Conservation (phyloP, 1,140 invertebrate species). For the Drosophila jambulina region DNA sequence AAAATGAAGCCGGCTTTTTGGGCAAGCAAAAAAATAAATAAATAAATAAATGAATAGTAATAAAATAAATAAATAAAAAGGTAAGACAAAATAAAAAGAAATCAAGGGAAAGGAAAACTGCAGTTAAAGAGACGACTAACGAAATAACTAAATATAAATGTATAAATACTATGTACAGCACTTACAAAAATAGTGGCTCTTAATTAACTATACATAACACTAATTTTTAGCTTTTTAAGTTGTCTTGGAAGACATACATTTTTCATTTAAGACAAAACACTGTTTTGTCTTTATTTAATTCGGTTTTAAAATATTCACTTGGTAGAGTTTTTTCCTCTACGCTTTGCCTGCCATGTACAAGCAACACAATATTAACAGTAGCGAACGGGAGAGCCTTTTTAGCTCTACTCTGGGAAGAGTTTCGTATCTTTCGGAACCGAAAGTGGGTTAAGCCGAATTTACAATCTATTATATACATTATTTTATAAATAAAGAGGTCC, state of each 20-base stretch:
- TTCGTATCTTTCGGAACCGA: not conserved
- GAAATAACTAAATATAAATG: slow-evolving; percentile 34
- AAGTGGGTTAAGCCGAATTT: not conserved
- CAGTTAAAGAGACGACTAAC: slow-evolving; percentile 29
- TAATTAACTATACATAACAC: too few species aligned
- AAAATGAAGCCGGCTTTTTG: slow-evolving; percentile 62
- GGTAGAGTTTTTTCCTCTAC: not conserved
- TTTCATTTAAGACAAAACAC: not conserved
- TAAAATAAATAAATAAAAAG: not conserved
- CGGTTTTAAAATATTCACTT: not conserved
- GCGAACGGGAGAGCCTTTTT: not conserved
- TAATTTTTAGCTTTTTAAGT: too few species aligned
- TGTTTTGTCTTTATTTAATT: not conserved
- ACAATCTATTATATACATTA: not conserved
- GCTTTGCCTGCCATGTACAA: not conserved
- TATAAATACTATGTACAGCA: slow-evolving; percentile 15
- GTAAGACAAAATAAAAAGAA: slow-evolving; percentile 2
- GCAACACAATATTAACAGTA: not conserved
- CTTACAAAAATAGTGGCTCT: not conserved
- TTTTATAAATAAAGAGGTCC: too few species aligned
- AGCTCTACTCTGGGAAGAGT: not conserved
- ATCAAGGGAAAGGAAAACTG: slow-evolving; percentile 9
- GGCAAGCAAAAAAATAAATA: slow-evolving; percentile 6
- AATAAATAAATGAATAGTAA: not conserved
- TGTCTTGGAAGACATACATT: not conserved